Conservation (phyloP, 1,140 invertebrate species). For the Zaprionus tsacasi region DNA sequence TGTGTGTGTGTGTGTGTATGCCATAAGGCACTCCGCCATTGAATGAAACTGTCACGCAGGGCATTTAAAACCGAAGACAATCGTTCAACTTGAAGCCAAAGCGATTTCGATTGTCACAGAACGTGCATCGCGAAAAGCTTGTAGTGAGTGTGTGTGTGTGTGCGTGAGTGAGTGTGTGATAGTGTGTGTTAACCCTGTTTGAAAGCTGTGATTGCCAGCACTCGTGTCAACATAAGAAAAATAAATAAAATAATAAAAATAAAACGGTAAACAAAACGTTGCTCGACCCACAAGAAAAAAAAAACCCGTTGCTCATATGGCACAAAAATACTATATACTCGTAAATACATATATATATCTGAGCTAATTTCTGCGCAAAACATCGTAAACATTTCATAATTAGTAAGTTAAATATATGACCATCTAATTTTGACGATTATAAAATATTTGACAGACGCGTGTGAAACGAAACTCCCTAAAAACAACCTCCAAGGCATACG, state of each 20-base stretch:
- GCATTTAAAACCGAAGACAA: slow-evolving; percentile 65
- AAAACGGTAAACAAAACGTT: background rate
- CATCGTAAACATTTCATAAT: slow-evolving; percentile 55
- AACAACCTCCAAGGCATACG: slow-evolving; percentile 28
- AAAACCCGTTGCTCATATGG: background rate
- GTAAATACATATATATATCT: slow-evolving; percentile 14
- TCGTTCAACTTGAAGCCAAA: slow-evolving; percentile 76
- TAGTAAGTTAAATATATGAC: slow-evolving; percentile 65
- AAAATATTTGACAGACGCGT: slow-evolving; percentile 63
- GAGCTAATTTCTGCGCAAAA: slow-evolving; percentile 25
- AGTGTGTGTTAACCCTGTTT: background rate
- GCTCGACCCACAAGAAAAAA: slow-evolving; percentile 14
- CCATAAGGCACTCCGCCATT: background rate
- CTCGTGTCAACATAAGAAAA: background rate
- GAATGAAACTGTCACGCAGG: slow-evolving; percentile 50
- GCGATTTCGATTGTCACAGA: slow-evolving; percentile 68
- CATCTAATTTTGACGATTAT: slow-evolving; percentile 49
- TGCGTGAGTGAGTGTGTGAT: background rate
- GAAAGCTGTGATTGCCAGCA: background rate
- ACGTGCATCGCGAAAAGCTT: slow-evolving; percentile 15
- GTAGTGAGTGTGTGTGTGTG: background rate
- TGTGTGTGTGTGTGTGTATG: background rate
- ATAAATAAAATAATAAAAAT: background rate
- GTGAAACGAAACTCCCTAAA: slow-evolving; percentile 51
- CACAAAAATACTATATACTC: background rate